Percentiles rank a stretch among this genome's conserved stretches.
phyloP scores from a whole-genome alignment of 2,113 vertebrate genomes.

The Chionodraco myersi region DNA sequence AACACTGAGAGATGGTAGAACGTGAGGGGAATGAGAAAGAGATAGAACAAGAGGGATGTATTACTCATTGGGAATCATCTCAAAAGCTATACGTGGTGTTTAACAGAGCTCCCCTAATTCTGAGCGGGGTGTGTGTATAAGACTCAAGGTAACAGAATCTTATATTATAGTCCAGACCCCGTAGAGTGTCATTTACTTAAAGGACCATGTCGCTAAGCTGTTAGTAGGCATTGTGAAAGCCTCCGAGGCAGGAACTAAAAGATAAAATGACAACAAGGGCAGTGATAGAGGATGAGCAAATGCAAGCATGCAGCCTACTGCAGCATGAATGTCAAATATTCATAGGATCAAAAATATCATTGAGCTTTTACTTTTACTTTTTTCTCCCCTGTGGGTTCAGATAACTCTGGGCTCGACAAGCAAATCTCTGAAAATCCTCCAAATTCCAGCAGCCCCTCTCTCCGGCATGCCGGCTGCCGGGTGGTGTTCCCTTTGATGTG shows the following conservation, averaged over 20 bases:
- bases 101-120: slow-evolving; percentile 40
- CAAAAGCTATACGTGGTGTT: slow-evolving; percentile 45
- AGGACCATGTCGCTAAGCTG: slow-evolving; percentile 58
- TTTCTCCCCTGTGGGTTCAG: slow-evolving; percentile 71
- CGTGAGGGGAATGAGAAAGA: slow-evolving; percentile 1
- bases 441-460: slow-evolving; percentile 70
- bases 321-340: slow-evolving; percentile 83
- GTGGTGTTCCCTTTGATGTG: slow-evolving; percentile 78
- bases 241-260: slow-evolving; percentile 47
- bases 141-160: slow-evolving; percentile 41
- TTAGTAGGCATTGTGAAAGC: slow-evolving; percentile 56
- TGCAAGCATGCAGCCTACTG: slow-evolving; percentile 55
- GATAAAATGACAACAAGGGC: slow-evolving; percentile 61
- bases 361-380: slow-evolving; percentile 76
- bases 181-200: slow-evolving; percentile 66
- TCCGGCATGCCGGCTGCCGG: slow-evolving; percentile 52
- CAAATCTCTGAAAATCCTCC: slow-evolving; percentile 81
- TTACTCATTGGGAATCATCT: slow-evolving; percentile 48
- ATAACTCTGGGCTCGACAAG: slow-evolving; percentile 76
- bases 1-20: slow-evolving; percentile 83
- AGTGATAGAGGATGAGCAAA: slow-evolving; percentile 52
- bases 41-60: not conserved
- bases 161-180: slow-evolving; percentile 60
- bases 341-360: slow-evolving; percentile 83
- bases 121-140: slow-evolving; percentile 36